Percentiles rank a stretch among this genome's conserved stretches.
Evolutionary conservation across 2,797 vertebrate genomes (phyloP).

Genomic region (Myotis pilosus): DNA sequence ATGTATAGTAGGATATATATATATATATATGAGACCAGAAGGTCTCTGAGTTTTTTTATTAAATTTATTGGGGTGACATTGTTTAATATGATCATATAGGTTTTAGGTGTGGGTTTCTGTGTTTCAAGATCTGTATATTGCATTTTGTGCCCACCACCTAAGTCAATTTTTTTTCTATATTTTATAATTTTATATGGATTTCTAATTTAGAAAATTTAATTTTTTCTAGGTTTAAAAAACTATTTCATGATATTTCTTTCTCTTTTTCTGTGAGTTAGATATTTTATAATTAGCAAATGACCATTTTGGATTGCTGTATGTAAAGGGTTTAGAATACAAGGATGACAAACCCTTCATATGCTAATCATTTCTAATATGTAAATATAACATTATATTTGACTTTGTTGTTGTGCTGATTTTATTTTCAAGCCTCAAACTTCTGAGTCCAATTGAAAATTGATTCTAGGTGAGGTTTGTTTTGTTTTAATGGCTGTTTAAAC

Average conservation of each 20-base stretch:
- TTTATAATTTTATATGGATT: slow-evolving; percentile 12
- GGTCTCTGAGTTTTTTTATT: background rate
- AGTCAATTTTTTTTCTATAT: background rate
- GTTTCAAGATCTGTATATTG: no score
- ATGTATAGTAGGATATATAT: background rate
- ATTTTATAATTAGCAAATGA: slow-evolving; percentile 3
- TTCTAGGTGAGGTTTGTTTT: background rate
- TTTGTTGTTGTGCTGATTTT: background rate
- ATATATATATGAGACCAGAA: background rate
- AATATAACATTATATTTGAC: background rate
- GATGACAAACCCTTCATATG: background rate
- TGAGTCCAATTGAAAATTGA: background rate
- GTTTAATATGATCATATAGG: no score
- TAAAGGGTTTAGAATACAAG: background rate
- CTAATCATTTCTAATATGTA: background rate
- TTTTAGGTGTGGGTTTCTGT: no score
- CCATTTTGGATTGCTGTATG: background rate
- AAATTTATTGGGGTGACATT: no score
- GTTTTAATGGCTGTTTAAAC: background rate
- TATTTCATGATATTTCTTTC: background rate
- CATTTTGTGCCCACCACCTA: no score
- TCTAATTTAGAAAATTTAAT: background rate
- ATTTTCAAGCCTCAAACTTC: background rate
- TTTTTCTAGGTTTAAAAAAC: slow-evolving; percentile 9
- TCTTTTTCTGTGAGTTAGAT: background rate